Base-by-base conservation (phyloP, 2,888 invertebrate genomes). In the Mamestra brassicae region DNA sequence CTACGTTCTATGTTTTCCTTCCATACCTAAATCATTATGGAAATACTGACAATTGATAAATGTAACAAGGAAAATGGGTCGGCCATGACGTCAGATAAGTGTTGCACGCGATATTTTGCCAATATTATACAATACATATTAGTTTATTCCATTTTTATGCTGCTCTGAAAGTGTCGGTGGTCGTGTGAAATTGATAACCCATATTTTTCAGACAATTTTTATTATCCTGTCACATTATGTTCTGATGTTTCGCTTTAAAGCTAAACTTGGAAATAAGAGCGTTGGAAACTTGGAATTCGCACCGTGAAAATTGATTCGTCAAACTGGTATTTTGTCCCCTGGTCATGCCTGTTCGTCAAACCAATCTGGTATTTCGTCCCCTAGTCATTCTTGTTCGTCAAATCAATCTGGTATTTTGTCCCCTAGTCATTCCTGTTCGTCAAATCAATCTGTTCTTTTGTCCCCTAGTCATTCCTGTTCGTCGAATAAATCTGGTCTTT, bases 1-100 rank as follows among this genome's bases (percentile, higher is more conserved):
- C 81, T 80, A 76, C 81, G 71, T 77, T 80, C 70, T 66, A 76
- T 71, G 65, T 84, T 86, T 76, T 73, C 72, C 72, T 76, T 71
- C 69, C 69, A 80, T 85, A 87, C 81, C 76, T 85, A 78, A 70
- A 80, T 83, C 76, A 78, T 85, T 83, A 87, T 86, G 80, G 78
- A 78, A 82, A 82, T 74, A 86, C 74, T 77, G 80, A 82, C 86
- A 86, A 86, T 80, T 87, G 86, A 87, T 82, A 86, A 86, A 86
- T 84, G 82, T 78, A 76, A 78, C 71, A 71, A 87, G 88, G 86
- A 86, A 86, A 87, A 86, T 80, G 74, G 84, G 80, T 83, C 84
- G 74, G 54, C 11, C 7, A 63, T 84, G 84, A 85, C 86, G 86
- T 86, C 86, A 80, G 69, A 63, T 69, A 84, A 71, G 63, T 67